phyloP scores from a whole-genome alignment of 1,140 invertebrate genomes.

The Arctopsyche grandis region DNA sequence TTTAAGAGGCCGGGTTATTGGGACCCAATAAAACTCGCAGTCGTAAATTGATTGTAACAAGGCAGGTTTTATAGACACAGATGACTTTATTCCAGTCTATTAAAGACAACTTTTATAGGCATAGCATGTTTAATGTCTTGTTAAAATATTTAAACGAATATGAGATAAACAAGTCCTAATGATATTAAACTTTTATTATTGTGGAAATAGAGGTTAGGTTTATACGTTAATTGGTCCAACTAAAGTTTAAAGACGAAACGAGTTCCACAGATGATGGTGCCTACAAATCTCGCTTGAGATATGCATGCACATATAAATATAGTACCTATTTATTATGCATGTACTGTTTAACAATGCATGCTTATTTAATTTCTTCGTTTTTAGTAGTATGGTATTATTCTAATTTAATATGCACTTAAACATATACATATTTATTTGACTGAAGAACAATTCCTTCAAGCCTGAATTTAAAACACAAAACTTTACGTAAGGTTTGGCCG shows the following conservation, averaged over 20 bases:
- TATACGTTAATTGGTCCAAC: slow-evolving; percentile 36
- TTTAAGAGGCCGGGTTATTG: slow-evolving; percentile 42
- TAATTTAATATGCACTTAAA: too few species aligned
- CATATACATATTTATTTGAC: too few species aligned
- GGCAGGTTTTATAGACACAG: slow-evolving; percentile 45
- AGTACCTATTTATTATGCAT: background rate
- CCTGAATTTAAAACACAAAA: too few species aligned
- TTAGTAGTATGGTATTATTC: too few species aligned
- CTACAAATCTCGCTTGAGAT: background rate
- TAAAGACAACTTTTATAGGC: slow-evolving; percentile 46
- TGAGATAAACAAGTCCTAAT: slow-evolving; percentile 46
- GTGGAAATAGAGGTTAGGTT: background rate
- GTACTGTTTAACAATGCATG: too few species aligned
- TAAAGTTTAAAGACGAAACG: background rate
- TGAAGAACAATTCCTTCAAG: too few species aligned
- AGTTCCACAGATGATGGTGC: too few species aligned
- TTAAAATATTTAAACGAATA: slow-evolving; percentile 50
- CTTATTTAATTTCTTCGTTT: too few species aligned
- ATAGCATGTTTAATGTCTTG: slow-evolving; percentile 43
- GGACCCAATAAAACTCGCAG: slow-evolving; percentile 42
- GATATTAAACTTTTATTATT: slow-evolving; percentile 49
- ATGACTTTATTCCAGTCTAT: slow-evolving; percentile 48
- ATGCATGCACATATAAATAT: slow-evolving; percentile 1
- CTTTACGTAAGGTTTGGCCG: too few species aligned
- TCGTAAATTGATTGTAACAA: slow-evolving; percentile 46